Conservation (phyloP, 2,797 vertebrate genomes). For the Streptopelia turtur region DNA sequence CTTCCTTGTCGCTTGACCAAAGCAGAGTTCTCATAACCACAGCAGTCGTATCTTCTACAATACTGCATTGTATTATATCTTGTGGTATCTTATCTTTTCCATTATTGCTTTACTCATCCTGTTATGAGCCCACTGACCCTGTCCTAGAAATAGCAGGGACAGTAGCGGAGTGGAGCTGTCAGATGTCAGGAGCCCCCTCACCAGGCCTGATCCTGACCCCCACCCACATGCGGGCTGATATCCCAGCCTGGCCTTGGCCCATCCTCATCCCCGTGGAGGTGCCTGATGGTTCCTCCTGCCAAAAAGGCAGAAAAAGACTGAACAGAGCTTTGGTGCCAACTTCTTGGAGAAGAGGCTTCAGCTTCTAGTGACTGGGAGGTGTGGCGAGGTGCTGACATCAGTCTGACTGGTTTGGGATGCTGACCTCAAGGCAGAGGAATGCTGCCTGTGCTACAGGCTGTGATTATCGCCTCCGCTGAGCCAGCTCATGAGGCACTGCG, state of each 20-base stretch:
- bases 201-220: not conserved
- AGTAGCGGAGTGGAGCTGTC: not conserved
- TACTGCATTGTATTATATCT: not conserved
- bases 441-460: not conserved
- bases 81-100: not conserved
- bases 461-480: not conserved
- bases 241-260: not conserved
- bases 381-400: constrained; percentile 1
- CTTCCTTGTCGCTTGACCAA: not conserved
- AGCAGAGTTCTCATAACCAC: not conserved
- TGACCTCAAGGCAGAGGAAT: constrained; percentile 58
- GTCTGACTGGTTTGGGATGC: not conserved
- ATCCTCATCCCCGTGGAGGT: not conserved
- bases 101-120: not conserved
- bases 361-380: not conserved
- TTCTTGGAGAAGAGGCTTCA: not conserved
- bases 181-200: not conserved
- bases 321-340: not conserved
- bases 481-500: not conserved
- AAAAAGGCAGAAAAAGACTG: not conserved
- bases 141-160: not conserved
- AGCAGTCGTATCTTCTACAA: not conserved
- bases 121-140: not conserved
- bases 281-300: not conserved
- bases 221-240: not conserved